A percentile compares a stretch with the other conserved stretches of the same genome.
These are phyloP conservation scores for Drosophila affinis DNA, from an alignment of 2,888 invertebrate species.

Conservation along the genomic window DNA sequence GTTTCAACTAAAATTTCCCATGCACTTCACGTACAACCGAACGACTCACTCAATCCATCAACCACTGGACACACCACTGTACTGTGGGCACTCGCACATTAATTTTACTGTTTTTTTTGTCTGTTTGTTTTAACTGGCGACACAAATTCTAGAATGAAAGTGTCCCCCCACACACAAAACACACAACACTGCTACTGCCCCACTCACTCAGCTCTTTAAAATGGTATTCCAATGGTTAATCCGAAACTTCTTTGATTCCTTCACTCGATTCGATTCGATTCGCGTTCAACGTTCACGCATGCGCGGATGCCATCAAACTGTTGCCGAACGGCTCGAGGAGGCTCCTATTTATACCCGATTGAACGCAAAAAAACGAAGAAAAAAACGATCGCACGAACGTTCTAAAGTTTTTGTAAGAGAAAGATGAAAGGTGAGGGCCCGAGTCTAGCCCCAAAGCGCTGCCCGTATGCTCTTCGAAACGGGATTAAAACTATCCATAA, in stretches of 20 bases:
- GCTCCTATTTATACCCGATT: conserved; percentile 35
- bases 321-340: not conserved
- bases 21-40: conserved; percentile 57
- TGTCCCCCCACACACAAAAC: conserved; percentile 28
- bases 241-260: conserved; percentile 75
- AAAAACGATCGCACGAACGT: conserved; percentile 46
- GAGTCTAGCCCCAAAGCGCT: conserved; percentile 15
- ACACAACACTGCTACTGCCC: conserved; percentile 33
- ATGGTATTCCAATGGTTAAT: conserved; percentile 67
- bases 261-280: conserved; percentile 15
- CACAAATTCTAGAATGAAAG: conserved; percentile 55
- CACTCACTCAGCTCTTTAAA: conserved; percentile 41
- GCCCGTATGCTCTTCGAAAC: conserved; percentile 39
- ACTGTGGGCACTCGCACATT: conserved; percentile 44
- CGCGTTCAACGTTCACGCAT: not conserved
- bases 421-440: conserved; percentile 19
- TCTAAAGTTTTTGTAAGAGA: conserved; percentile 49
- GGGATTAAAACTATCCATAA: not conserved
- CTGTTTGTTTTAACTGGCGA: conserved; percentile 21
- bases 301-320: conserved; percentile 2
- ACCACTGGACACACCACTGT: conserved; percentile 32
- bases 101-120: conserved; percentile 45
- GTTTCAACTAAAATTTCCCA: conserved; percentile 31
- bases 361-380: conserved; percentile 29
- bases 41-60: conserved; percentile 32